Conservation (phyloP, 2,113 vertebrate genomes). For the Mungos mungo region DNA sequence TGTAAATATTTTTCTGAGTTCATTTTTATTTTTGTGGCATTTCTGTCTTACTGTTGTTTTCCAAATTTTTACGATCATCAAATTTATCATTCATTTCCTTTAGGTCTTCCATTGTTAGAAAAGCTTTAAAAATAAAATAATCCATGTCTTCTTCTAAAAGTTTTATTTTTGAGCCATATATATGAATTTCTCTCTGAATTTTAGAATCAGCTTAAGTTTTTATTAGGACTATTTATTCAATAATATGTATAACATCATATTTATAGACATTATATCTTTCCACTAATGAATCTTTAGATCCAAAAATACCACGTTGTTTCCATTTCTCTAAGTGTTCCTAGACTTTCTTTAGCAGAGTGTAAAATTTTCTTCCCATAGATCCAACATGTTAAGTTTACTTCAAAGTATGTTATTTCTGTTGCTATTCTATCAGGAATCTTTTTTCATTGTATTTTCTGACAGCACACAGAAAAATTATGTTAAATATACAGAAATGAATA, state of each 20-base stretch:
- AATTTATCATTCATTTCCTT: not conserved
- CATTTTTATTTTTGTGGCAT: not conserved
- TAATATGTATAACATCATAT: not conserved
- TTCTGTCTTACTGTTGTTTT: not conserved
- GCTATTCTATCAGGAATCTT: not conserved
- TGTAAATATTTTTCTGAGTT: not conserved
- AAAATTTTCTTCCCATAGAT: not conserved
- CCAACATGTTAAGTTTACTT: not conserved
- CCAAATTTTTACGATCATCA: not conserved
- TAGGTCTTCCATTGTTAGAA: not conserved
- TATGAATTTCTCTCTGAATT: constrained; percentile 28
- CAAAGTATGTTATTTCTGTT: not conserved
- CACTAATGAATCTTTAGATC: not conserved
- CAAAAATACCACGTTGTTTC: not conserved
- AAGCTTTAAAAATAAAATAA: not conserved
- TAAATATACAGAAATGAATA: not conserved
- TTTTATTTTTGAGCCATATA: not conserved
- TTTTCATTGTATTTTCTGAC: not conserved
- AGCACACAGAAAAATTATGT: not conserved
- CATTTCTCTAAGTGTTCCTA: not conserved
- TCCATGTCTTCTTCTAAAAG: not conserved
- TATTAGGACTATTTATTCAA: not conserved
- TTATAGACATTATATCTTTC: not conserved
- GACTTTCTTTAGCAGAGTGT: not conserved
- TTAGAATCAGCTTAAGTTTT: constrained; percentile 27